Evolutionary conservation across 1,140 invertebrate genomes (phyloP).

Genomic region (Hesperophylax magnus): DNA sequence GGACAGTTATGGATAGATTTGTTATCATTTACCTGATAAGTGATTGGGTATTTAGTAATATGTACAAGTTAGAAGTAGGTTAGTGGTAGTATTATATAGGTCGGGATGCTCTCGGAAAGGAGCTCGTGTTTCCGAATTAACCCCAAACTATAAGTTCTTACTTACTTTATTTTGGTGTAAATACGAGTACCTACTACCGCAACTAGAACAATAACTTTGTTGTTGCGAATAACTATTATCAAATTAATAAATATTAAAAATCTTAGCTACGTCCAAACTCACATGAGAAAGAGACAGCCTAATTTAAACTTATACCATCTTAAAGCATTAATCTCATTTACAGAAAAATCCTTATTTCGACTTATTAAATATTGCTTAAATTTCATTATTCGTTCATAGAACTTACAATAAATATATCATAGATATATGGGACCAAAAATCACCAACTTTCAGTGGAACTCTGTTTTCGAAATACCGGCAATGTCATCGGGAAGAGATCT

Average conservation of each 20-base stretch:
- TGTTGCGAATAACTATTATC: conserved; percentile 30
- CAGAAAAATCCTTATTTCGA: conserved; percentile 34
- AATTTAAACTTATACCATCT: conserved; percentile 21
- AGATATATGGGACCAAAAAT: conserved; percentile 95
- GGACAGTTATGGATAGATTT: not conserved
- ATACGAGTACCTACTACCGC: conserved; percentile 28
- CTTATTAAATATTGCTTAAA: conserved; percentile 52
- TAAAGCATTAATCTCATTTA: conserved; percentile 54
- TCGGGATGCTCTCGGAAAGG: conserved; percentile 54
- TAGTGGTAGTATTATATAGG: conserved; percentile 14
- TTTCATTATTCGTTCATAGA: conserved; percentile 84
- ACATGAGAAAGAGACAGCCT: conserved; percentile 41
- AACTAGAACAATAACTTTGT: conserved; percentile 48
- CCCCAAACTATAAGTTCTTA: conserved; percentile 54
- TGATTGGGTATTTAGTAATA: not conserved
- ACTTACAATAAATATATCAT: conserved; percentile 95
- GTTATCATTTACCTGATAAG: not conserved
- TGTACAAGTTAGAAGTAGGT: not conserved
- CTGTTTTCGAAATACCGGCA: conserved; percentile 46
- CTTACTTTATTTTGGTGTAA: conserved; percentile 46
- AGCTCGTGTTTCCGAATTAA: conserved; percentile 55
- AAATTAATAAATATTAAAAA: conserved; percentile 21
- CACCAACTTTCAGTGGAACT: conserved; percentile 72
- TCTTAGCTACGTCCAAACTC: conserved; percentile 30
- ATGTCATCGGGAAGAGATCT: not conserved